These are phyloP conservation scores for Solenodon paradoxus DNA, from an alignment of 2,113 vertebrate species.

Conservation along the genomic window DNA sequence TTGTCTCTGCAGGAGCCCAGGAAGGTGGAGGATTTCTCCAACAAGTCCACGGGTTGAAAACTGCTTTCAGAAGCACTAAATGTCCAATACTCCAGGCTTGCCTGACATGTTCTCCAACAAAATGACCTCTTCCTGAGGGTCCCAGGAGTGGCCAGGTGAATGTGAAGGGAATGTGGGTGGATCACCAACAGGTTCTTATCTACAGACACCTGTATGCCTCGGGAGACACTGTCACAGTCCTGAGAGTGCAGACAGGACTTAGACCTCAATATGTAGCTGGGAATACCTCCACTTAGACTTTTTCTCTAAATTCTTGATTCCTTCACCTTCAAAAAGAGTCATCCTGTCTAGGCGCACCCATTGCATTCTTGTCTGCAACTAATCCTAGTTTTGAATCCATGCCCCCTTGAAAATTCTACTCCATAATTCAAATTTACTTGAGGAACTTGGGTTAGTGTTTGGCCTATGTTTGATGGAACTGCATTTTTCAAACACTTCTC, in stretches of 20 bases:
- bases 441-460: not conserved
- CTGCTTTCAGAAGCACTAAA: slow-evolving; percentile 12
- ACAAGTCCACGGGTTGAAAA: not conserved
- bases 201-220: not conserved
- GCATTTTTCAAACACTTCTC: slow-evolving; percentile 32
- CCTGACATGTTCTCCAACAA: not conserved
- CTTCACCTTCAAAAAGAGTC: not conserved
- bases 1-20: not conserved
- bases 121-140: not conserved
- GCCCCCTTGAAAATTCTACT: not conserved
- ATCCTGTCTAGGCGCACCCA: not conserved
- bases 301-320: slow-evolving; percentile 18
- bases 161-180: not conserved
- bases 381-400: slow-evolving; percentile 7
- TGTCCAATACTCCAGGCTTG: not conserved
- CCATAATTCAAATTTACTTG: not conserved
- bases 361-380: not conserved
- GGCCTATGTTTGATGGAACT: not conserved
- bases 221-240: not conserved
- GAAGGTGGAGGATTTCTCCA: not conserved
- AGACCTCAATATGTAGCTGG: not conserved
- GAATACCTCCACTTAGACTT: not conserved
- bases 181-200: not conserved
- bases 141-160: not conserved
- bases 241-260: not conserved